These are phyloP conservation scores for Cyprinus carpio DNA, from an alignment of 2,113 vertebrate species.

Conservation along the genomic window DNA sequence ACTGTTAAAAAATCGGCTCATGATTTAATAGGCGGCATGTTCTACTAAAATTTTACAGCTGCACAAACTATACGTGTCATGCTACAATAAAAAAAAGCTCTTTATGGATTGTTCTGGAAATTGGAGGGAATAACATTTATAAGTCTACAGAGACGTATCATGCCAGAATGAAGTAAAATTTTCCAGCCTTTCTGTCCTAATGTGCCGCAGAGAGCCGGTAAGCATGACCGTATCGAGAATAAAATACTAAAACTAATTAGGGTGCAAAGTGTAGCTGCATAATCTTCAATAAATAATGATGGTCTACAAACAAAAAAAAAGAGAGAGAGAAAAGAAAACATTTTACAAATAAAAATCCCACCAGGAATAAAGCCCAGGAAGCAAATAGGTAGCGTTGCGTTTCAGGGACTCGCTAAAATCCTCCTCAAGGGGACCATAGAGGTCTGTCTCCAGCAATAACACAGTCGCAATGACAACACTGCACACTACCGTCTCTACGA, in stretches of 20 bases:
- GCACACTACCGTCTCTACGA: conserved; percentile 38
- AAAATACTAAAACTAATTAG: conserved; percentile 33
- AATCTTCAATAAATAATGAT: conserved; percentile 66
- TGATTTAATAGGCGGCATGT: conserved; percentile 2
- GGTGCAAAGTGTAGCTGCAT: conserved; percentile 55
- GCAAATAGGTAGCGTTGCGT: too few relatives aligned
- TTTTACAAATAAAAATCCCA: conserved; percentile 50
- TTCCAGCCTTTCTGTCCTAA: conserved; percentile 14
- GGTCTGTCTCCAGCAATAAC: conserved; percentile 53
- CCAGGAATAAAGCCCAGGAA: conserved; percentile 37
- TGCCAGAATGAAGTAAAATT: neutral
- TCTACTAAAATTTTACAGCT: conserved; percentile 11
- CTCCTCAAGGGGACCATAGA: conserved; percentile 12
- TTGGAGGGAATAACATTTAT: conserved; percentile 17
- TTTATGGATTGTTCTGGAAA: conserved; percentile 33
- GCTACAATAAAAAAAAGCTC: conserved; percentile 20
- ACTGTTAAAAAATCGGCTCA: conserved; percentile 3
- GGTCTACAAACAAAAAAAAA: conserved; percentile 51
- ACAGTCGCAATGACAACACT: conserved; percentile 46
- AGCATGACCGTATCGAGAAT: neutral
- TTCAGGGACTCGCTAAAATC: conserved; percentile 31
- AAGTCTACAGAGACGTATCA: neutral
- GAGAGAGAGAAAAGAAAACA: neutral
- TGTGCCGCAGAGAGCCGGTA: neutral
- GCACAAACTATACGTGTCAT: conserved; percentile 10